phyloP scores from a whole-genome alignment of 2,888 invertebrate genomes.

The Agrilus cyanescens region DNA sequence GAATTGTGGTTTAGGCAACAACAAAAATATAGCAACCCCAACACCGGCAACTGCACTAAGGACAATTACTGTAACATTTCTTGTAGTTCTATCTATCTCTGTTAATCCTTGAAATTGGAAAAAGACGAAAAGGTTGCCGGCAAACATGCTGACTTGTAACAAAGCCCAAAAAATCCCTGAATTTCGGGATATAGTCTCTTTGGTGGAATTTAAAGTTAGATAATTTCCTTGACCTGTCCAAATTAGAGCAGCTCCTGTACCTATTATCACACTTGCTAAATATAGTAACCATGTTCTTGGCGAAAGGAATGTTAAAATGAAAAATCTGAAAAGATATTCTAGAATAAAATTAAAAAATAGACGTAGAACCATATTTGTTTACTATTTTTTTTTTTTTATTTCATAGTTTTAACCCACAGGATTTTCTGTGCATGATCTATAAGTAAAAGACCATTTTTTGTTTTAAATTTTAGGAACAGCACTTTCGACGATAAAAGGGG shows the following conservation, averaged over 20 bases:
- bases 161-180: constrained; percentile 97
- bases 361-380: too few relatives aligned
- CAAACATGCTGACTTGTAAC: constrained; percentile 83
- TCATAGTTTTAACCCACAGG: too few relatives aligned
- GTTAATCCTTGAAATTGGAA: constrained; percentile 75
- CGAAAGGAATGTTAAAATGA: constrained; percentile 78
- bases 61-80: constrained; percentile 71
- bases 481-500: too few relatives aligned
- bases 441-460: too few relatives aligned
- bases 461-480: too few relatives aligned
- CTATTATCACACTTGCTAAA: constrained; percentile 71
- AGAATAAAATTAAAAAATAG: constrained; percentile 2
- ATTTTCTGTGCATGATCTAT: too few relatives aligned
- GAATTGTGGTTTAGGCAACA: constrained; percentile 45
- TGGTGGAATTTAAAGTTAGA: constrained; percentile 79
- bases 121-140: constrained; percentile 91
- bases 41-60: constrained; percentile 59
- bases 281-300: constrained; percentile 78
- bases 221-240: constrained; percentile 96
- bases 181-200: constrained; percentile 81
- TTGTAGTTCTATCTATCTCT: constrained; percentile 56
- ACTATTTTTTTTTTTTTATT: too few relatives aligned
- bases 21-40: constrained; percentile 56
- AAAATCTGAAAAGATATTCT: constrained; percentile 51
- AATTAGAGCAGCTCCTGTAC: constrained; percentile 84